Base-by-base conservation (phyloP, 2,888 invertebrate species). In the Lasioglossum pauxillum region DNA sequence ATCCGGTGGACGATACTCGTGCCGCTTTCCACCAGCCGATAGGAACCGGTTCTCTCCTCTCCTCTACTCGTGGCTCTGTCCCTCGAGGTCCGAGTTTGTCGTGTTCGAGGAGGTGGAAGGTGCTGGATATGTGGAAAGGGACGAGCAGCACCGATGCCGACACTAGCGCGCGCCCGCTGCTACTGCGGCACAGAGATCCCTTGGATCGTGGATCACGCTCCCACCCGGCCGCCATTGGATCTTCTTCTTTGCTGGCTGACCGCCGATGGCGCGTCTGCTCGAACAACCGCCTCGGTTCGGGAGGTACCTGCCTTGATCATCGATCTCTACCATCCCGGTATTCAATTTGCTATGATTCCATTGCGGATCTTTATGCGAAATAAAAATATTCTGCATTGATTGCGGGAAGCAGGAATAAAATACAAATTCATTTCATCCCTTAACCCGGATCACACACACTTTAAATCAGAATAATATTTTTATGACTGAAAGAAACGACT, bases 131-230 rank as follows among this genome's bases (percentile, higher is more conserved):
- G 83, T 74, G 82, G 85, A 88, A 86, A 80, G 86, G 79, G 85
- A 88, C 77, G 87, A 92, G 87, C 88, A 89, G 85, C 89, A 90
- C 92, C 93, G 93, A 94, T 93, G 92, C 92, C 92, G 92, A 93
- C 92, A 92, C 93, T 92, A 90, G 90, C 93, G 91, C 94, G 93
- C 92, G 92, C 91, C 91, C 93, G 92, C 91, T 92, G 92, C 94
- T 93, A 94, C 94, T 94, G 92, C 89, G 84, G 85, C 82, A 80
- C 75, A 81, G 78, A 80, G 83, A 86, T 82, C 49, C 46, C 53
- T 74, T 44, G 73, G 73, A 44, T 80, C 80, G 75, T 76, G 80
- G 81, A 78, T 82, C 87, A 46, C 76, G 75, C 78, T 46, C 80
- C 35, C 44, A 78, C 72, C 64, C 71, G 64, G 44, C 38, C 78